Evolutionary conservation across 2,113 vertebrate species (phyloP).

Genomic region (Xyliphius kryptos): DNA sequence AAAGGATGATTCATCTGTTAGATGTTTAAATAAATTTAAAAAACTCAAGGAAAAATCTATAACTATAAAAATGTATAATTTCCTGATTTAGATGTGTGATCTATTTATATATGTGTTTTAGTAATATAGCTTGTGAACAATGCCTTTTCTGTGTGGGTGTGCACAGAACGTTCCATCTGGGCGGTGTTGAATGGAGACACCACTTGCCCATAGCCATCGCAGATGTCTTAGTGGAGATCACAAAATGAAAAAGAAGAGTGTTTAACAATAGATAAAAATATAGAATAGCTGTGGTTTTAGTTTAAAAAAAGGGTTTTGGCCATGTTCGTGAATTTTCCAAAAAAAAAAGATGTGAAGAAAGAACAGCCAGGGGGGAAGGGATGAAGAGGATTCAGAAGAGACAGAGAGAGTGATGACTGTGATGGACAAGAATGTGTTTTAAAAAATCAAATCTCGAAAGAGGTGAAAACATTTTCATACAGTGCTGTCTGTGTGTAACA

Average conservation of each 20-base stretch:
- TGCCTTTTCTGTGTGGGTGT: conserved; percentile 21
- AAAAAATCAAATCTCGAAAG: conserved; percentile 31
- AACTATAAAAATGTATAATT: neutral
- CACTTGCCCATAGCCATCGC: conserved; percentile 9
- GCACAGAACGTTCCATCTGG: conserved; percentile 24
- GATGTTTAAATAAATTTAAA: conserved; percentile 1
- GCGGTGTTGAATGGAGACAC: conserved; percentile 25
- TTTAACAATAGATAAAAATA: neutral
- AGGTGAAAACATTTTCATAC: conserved; percentile 19
- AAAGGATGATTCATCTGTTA: conserved; percentile 14
- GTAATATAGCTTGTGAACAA: conserved; percentile 14
- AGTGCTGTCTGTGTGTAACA: neutral
- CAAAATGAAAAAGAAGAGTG: conserved; percentile 6
- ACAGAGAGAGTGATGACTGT: conserved; percentile 19
- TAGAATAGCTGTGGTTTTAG: neutral
- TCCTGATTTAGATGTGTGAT: neutral
- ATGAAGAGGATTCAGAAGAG: conserved; percentile 22
- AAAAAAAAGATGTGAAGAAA: conserved; percentile 18
- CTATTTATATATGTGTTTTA: conserved; percentile 12
- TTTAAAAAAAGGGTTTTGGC: conserved; percentile 13
- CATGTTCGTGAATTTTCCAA: neutral
- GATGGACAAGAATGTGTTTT: conserved; percentile 19
- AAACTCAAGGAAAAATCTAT: neutral
- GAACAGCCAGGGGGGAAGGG: conserved; percentile 26
- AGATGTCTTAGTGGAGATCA: conserved; percentile 25